These are phyloP conservation scores for Cremastinae sp. DNA, from an alignment of 2,888 invertebrate genomes.

Conservation along the genomic window DNA sequence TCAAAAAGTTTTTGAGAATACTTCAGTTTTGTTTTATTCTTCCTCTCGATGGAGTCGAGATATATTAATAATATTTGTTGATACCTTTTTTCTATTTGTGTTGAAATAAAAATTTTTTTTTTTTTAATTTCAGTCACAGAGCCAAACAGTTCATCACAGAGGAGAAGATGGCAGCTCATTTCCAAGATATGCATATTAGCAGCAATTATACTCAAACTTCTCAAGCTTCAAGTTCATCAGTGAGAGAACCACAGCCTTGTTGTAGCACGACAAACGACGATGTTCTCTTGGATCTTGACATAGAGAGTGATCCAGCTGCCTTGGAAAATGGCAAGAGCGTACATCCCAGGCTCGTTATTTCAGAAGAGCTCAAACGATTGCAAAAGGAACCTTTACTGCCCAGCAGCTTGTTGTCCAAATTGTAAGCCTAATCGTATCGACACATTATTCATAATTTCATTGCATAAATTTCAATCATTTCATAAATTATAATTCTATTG, in stretches of 20 bases:
- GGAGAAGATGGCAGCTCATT: constrained; percentile 91
- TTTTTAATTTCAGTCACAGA: constrained; percentile 65
- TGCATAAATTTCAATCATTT: constrained; percentile 11
- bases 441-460: background rate
- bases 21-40: too few species aligned
- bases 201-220: constrained; percentile 69
- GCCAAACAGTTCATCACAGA: constrained; percentile 90
- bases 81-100: background rate
- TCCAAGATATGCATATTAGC: constrained; percentile 88
- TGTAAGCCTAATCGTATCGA: constrained; percentile 68
- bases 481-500: constrained; percentile 63
- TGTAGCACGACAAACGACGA: constrained; percentile 59
- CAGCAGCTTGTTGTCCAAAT: constrained; percentile 82
- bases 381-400: constrained; percentile 86
- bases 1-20: too few species aligned
- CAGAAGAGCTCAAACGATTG: constrained; percentile 87
- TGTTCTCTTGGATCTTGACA: constrained; percentile 66
- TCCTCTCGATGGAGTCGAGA: too few species aligned
- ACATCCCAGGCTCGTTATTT: constrained; percentile 82
- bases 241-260: constrained; percentile 54
- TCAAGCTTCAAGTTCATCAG: constrained; percentile 67
- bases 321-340: constrained; percentile 63
- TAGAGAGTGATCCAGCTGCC: constrained; percentile 58
- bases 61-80: constrained; percentile 31
- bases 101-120: too few species aligned